Evolutionary conservation across 2,113 vertebrate genomes (phyloP).

Genomic region (Rutilus rutilus): DNA sequence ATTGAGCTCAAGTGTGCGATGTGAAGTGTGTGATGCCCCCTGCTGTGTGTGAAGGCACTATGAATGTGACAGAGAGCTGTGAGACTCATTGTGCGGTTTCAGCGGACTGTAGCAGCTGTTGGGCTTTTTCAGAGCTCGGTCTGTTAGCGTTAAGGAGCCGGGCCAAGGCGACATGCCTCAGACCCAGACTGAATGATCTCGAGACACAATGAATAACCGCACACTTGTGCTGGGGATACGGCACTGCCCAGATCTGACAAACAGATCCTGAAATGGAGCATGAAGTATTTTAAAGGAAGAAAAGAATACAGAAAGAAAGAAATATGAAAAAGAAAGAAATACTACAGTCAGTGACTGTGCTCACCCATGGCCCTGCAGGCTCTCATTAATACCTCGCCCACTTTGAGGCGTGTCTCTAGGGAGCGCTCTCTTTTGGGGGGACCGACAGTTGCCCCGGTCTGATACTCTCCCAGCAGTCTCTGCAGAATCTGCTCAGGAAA

Average conservation of each 20-base stretch:
- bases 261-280: conserved; percentile 47
- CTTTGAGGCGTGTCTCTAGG: conserved; percentile 86
- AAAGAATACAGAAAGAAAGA: neutral
- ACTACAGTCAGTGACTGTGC: conserved; percentile 56
- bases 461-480: conserved; percentile 81
- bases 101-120: conserved; percentile 46
- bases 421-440: conserved; percentile 52
- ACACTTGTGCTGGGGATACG: conserved; percentile 58
- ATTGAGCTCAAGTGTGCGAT: conserved; percentile 19
- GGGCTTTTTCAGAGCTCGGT: conserved; percentile 47
- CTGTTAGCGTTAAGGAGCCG: conserved; percentile 46
- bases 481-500: conserved; percentile 84
- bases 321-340: neutral
- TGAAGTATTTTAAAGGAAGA: neutral
- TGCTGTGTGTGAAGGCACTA: conserved; percentile 18
- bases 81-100: conserved; percentile 56
- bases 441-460: conserved; percentile 31
- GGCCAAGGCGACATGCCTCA: conserved; percentile 43
- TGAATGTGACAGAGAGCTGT: conserved; percentile 43
- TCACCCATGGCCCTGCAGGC: conserved; percentile 86
- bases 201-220: conserved; percentile 53
- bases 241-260: conserved; percentile 64
- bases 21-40: conserved; percentile 14
- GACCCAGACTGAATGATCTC: conserved; percentile 43
- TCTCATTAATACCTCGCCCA: conserved; percentile 93